These are phyloP conservation scores for Stenurella melanura DNA, from an alignment of 2,888 invertebrate genomes.

Conservation along the genomic window DNA sequence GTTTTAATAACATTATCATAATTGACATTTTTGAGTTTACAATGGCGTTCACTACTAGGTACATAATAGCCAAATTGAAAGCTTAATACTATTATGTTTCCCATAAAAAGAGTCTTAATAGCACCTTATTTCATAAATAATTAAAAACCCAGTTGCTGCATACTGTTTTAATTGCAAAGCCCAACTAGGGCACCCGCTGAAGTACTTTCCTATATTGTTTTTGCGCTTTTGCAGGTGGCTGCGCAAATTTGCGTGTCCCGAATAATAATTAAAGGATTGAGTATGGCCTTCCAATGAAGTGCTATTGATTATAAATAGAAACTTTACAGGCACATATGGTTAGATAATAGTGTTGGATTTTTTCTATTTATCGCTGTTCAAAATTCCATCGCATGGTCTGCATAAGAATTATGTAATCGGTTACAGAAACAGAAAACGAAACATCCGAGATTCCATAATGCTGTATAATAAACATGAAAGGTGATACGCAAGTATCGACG, in stretches of 20 bases:
- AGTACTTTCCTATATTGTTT: constrained; percentile 28
- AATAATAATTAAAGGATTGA: constrained; percentile 26
- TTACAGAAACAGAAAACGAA: neutral
- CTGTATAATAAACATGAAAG: neutral
- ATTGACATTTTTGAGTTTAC: too few relatives aligned
- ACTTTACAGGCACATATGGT: neutral
- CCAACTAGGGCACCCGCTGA: neutral
- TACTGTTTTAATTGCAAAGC: neutral
- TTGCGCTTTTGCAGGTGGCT: constrained; percentile 20
- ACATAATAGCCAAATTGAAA: neutral
- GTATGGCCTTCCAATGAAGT: neutral
- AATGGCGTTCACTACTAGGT: too few relatives aligned
- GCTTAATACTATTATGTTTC: neutral
- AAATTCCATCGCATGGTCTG: neutral
- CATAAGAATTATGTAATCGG: neutral
- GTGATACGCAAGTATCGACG: neutral
- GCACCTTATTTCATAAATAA: neutral
- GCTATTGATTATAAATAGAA: neutral
- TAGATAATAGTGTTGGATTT: neutral
- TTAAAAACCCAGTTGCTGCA: neutral
- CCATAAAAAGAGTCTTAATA: neutral
- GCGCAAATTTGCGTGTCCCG: constrained; percentile 23
- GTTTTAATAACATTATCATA: too few relatives aligned
- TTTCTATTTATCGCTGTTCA: neutral
- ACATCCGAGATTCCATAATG: neutral